phyloP scores from a whole-genome alignment of 2,113 vertebrate species.

The Labeo catla region DNA sequence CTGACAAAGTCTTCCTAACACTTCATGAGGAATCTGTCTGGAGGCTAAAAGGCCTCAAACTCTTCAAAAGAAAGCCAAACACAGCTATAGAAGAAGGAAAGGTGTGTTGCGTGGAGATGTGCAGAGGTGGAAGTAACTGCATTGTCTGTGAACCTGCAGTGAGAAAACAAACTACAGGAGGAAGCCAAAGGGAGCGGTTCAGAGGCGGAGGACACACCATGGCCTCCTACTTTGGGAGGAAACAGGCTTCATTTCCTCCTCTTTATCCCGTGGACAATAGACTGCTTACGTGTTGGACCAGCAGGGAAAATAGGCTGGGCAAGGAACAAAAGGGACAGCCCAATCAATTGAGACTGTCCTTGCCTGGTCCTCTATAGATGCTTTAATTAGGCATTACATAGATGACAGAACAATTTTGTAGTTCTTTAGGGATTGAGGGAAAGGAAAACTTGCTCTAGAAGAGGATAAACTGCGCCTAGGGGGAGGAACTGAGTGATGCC shows the following conservation, averaged over 20 bases:
- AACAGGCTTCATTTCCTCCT: constrained; percentile 50
- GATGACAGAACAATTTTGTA: neutral
- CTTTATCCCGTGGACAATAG: constrained; percentile 46
- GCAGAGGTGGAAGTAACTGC: neutral
- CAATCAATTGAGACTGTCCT: constrained; percentile 18
- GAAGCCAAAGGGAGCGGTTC: constrained; percentile 4
- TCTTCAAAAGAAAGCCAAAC: neutral
- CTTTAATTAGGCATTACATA: neutral
- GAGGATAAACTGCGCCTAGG: neutral
- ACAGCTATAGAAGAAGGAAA: neutral
- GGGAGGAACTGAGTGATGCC: neutral
- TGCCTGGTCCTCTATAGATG: neutral
- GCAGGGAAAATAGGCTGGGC: neutral
- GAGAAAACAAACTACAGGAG: constrained; percentile 21
- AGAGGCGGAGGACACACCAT: constrained; percentile 42
- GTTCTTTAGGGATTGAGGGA: neutral
- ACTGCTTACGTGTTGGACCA: constrained; percentile 32
- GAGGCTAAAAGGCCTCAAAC: neutral
- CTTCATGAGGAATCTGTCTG: neutral
- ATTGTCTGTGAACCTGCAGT: constrained; percentile 7
- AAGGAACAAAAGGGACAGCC: constrained; percentile 13
- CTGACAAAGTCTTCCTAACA: neutral
- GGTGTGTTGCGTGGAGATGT: neutral
- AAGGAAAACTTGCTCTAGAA: neutral
- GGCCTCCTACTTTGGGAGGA: constrained; percentile 44